Evolutionary conservation across 1,140 invertebrate species (phyloP), one percentile per base, ranked within the genome.

Genomic region (Heterodera schachtii): DNA sequence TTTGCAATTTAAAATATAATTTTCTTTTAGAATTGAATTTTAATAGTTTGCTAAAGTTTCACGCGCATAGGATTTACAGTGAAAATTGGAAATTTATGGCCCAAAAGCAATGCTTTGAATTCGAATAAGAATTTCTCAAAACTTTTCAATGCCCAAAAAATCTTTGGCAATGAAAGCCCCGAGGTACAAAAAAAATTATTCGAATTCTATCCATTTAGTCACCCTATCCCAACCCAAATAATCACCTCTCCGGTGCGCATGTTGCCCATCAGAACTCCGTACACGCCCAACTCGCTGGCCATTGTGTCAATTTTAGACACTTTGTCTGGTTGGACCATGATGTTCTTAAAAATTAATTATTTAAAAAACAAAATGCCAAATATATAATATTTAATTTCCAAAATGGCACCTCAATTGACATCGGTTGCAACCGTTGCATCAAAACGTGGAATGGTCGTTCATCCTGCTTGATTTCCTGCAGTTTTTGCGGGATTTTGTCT

Each of bases 271-370:
- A 73, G 94, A 93, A 69, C 87, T 21, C 97, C 97, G 91, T 95
- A 99, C 82, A 98, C 95, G 73, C 97, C 97, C 49, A 99, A 91
- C 91, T 99, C 97, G 44, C 94, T 94, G 3, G 98, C 93, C 91
- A 85, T 94, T 93, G 1, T 82, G 89, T 81, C 87, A 84, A 75
- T 84, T 86, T 60, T 93, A 92, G 80, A 91, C 84, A 75, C 91
- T 2, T 13, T 89, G 7, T 92, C 92, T 1, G 94, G 92, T n/a
- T 93, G 91, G 78, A 98, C 91, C 81, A 98, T 92, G 90, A 95
- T 96, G 86, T 96, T 96, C 77, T 93, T 31, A 31, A 31, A 31
- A 31, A 19, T 3, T 4, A 19, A 64, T 16, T 64, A n/a, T n/a
- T 13, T 2, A 64, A 19, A 64, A 19, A 64, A 64, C 1, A 16